These are phyloP conservation scores for Paraescarpia echinospica DNA, from an alignment of 1,140 invertebrate genomes.

Conservation along the genomic window DNA sequence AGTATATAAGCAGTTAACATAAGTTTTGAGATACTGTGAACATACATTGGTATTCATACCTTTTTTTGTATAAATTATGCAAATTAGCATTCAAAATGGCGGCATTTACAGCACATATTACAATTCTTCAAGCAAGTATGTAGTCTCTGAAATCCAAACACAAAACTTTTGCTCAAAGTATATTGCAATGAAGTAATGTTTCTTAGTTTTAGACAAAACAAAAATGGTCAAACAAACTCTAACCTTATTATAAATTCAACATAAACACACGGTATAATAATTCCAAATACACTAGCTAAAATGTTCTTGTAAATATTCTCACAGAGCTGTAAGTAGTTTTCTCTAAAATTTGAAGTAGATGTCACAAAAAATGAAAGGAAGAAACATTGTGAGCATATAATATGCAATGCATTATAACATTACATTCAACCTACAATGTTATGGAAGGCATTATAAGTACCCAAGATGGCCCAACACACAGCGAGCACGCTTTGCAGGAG, in stretches of 20 bases:
- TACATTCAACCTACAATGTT: no score
- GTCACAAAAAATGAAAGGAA: no score
- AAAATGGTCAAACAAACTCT: no score
- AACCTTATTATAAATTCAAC: no score
- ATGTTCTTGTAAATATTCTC: background rate
- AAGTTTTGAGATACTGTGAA: background rate
- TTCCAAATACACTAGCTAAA: background rate
- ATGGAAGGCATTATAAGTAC: no score
- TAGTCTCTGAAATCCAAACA: background rate
- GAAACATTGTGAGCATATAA: no score
- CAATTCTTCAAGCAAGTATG: background rate
- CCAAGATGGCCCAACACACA: background rate
- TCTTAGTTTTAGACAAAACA: background rate
- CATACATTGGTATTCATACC: background rate
- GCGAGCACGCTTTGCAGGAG: constrained; percentile 1
- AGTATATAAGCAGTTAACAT: background rate
- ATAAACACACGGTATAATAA: background rate
- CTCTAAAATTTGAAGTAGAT: background rate
- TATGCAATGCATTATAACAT: no score
- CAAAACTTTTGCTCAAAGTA: background rate
- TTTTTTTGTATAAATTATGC: background rate
- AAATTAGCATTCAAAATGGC: background rate
- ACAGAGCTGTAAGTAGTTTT: background rate
- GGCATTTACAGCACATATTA: background rate
- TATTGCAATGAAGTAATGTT: background rate